Evolutionary conservation across 1,140 invertebrate species (phyloP).

Genomic region (Heliconius eleuchia): DNA sequence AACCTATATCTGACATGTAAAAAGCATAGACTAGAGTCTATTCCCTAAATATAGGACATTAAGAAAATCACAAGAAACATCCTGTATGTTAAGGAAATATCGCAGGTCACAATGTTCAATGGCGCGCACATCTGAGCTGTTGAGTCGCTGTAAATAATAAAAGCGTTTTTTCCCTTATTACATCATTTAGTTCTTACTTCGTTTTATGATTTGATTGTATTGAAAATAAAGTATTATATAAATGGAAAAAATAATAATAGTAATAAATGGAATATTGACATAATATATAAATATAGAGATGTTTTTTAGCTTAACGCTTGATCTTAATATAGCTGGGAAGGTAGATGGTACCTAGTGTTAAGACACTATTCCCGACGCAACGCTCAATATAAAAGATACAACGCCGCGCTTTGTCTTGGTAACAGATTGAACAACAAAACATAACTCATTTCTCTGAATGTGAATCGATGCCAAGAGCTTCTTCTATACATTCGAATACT

Average conservation of each 20-base stretch:
- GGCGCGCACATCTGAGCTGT: conserved; percentile 48
- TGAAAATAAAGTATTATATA: neutral
- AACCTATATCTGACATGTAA: neutral
- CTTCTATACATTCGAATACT: neutral
- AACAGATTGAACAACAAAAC: too few relatives aligned
- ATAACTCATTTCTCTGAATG: too few relatives aligned
- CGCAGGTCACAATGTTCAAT: conserved; percentile 60
- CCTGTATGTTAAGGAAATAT: conserved; percentile 54
- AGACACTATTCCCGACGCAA: too few relatives aligned
- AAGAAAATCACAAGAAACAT: conserved; percentile 27
- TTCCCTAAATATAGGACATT: too few relatives aligned
- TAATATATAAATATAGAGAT: too few relatives aligned
- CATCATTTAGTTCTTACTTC: conserved; percentile 15
- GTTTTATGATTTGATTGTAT: neutral
- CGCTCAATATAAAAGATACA: too few relatives aligned
- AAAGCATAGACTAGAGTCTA: neutral
- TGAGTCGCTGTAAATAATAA: conserved; percentile 63
- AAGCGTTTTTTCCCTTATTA: conserved; percentile 47
- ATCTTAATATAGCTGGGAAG: neutral
- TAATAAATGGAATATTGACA: too few relatives aligned
- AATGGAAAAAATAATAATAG: too few relatives aligned
- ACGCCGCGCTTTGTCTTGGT: too few relatives aligned
- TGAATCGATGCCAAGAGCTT: too few relatives aligned
- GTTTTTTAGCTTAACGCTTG: too few relatives aligned
- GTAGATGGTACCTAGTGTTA: too few relatives aligned